Base-by-base conservation (phyloP, 2,797 vertebrate genomes). In the Chrosomus eos region DNA sequence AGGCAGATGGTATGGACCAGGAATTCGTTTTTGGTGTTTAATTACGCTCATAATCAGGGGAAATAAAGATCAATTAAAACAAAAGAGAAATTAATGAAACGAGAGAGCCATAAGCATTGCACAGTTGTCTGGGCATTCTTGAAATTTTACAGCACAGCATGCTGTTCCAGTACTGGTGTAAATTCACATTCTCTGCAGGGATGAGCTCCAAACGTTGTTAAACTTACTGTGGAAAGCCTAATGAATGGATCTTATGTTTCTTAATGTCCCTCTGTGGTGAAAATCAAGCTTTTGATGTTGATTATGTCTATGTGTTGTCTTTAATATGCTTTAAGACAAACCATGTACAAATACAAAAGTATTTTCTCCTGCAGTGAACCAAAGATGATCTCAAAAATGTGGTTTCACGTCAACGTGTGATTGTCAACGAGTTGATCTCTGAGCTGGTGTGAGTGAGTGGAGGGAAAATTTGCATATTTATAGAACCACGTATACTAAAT, bases 41-140 rank as follows among this genome's bases (percentile, higher is more conserved):
- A 95, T 95, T 96, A 95, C 88, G 89, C 92, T 93, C 88, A 89
- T 94, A 95, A 94, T 95, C 93, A 93, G 90, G 92, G 93, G 94
- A 94, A 95, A 96, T 94, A 94, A 95, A 92, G 94, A 94, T 94
- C 94, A 95, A 94, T 95, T 95, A 95, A 94, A 94, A 93, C 89
- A 82, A 91, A 92, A 93, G 92, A 93, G 92, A 94, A 94, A 93
- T 93, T 94, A 95, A 95, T 95, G 92, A 94, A 95, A 93, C 82
- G 88, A 87, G 90, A 94, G 90, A 86, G 82, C 92, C 89, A 88
- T 88, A 88, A 93, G 93, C 91, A 87, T 88, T 85, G 88, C 92
- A 93, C 93, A 92, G 89, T 94, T 93, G 93, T 94, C 91, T 88
- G 90, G 89, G 93, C 91, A 90, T 90, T 90, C 91, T 87, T 87